Percentiles rank a stretch among this genome's conserved stretches.
phyloP scores from a whole-genome alignment of 2,888 invertebrate genomes.

The Agrilus biguttatus region DNA sequence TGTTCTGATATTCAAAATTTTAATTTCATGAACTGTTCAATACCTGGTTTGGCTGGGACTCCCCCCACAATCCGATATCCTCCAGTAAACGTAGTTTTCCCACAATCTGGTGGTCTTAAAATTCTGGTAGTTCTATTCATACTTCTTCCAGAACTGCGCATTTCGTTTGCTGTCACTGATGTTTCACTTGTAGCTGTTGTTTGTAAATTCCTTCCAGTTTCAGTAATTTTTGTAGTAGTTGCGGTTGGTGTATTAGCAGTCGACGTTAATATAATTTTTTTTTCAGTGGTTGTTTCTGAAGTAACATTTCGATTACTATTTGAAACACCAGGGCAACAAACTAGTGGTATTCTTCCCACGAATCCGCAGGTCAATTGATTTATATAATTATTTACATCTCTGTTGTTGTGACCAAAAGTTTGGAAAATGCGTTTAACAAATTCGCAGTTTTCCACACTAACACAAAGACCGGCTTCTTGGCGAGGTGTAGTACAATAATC shows the following conservation, averaged over 20 bases:
- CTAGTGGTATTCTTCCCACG: slow-evolving; percentile 47
- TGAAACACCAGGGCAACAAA: slow-evolving; percentile 36
- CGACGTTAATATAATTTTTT: background rate
- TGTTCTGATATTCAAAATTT: background rate
- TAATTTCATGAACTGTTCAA: background rate
- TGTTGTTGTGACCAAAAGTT: slow-evolving; percentile 27
- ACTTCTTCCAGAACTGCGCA: too few relatives aligned
- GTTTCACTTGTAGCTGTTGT: slow-evolving; percentile 7
- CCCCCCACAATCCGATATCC: slow-evolving; percentile 2
- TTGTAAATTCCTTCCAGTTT: background rate
- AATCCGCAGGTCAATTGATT: slow-evolving; percentile 56
- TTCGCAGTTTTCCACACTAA: slow-evolving; percentile 37
- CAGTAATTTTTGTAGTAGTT: background rate
- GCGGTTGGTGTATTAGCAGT: background rate
- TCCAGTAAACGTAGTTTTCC: background rate
- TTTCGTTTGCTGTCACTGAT: slow-evolving; percentile 4
- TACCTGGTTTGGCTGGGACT: slow-evolving; percentile 8
- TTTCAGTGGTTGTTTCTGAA: slow-evolving; percentile 2
- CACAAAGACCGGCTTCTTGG: slow-evolving; percentile 36
- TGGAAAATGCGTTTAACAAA: slow-evolving; percentile 34
- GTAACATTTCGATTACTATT: slow-evolving; percentile 2
- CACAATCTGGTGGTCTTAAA: background rate
- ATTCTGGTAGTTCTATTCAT: background rate
- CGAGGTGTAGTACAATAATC: slow-evolving; percentile 35
- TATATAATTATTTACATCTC: slow-evolving; percentile 36